phyloP scores from a whole-genome alignment of 1,140 invertebrate species.

The Leptopilina clavipes region DNA sequence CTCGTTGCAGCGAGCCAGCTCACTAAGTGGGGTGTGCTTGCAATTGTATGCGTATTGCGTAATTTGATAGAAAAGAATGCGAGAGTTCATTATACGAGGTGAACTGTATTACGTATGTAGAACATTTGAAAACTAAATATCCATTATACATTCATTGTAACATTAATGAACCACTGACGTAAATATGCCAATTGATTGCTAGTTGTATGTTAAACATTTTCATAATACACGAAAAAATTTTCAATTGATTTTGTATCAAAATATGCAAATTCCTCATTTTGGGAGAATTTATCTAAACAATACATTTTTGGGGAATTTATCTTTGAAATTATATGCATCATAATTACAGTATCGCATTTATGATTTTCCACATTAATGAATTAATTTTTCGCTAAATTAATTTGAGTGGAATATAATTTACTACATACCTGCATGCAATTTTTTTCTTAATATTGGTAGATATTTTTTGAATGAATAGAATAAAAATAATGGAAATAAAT shows the following conservation, averaged over 20 bases:
- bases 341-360: too few species aligned
- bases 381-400: too few species aligned
- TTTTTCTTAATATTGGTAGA: too few species aligned
- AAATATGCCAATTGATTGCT: not conserved
- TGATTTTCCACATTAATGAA: too few species aligned
- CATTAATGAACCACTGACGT: not conserved
- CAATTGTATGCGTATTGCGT: conserved; percentile 30
- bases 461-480: too few species aligned
- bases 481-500: too few species aligned
- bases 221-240: not conserved
- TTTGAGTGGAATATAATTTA: too few species aligned
- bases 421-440: too few species aligned
- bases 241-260: not conserved
- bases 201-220: not conserved
- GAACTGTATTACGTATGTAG: conserved; percentile 6
- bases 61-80: conserved; percentile 26
- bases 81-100: conserved; percentile 24
- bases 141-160: not conserved
- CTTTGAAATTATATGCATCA: too few species aligned
- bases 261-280: not conserved
- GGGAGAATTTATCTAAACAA: too few species aligned
- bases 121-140: conserved; percentile 4
- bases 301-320: too few species aligned
- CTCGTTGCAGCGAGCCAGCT: conserved; percentile 6
- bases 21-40: conserved; percentile 18